Base-by-base conservation (phyloP, 2,888 invertebrate genomes). In the Conchocele bisecta region DNA sequence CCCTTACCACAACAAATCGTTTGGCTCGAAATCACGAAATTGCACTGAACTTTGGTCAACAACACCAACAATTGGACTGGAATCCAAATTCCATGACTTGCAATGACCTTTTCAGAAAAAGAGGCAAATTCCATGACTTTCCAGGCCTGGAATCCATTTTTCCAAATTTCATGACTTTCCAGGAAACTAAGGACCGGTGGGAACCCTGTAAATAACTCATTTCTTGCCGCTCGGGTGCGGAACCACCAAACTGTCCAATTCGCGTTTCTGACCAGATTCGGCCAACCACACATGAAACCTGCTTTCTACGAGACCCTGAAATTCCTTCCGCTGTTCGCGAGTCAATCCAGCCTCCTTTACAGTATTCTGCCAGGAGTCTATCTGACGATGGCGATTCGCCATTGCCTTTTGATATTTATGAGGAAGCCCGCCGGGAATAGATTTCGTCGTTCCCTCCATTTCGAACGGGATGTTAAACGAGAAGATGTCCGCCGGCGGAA, bases 391-490 rank as follows among this genome's bases (percentile, higher is more conserved):
- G 17, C 88, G 65, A 63, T 84, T 85, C 15, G 68, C 77, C 15
- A 90, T 68, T 3, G 87, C 87, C 31, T 84, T 83, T 74, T 89
- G 87, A 70, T 89, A 90, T 44, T 80, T 82, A 6, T 79, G 68
- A 0, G 91, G 89, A 31, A 91, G 76, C n/a, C 83, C 85, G 5
- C 87, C 85, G 7, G 90, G 90, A 15, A 88, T 86, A 4, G 75
- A 85, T 56, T 82, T 79, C 9, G 89, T 90, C 28, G 74, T 46
- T 26, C 90, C 86, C 33, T 87, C 88, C 83, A 89, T 86, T 61
- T 89, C 86, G 83, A 91, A 89, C 5, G 91, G 91, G 65, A 91
- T 86, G 70, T 83, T 86, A 70, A 90, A 89, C 28, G 85, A 83
- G 80, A 86, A 89, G 75, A 91, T 90, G 29, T 90, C 89, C 11